A percentile compares a stretch with the other conserved stretches of the same genome.
phyloP scores from a whole-genome alignment of 2,888 invertebrate genomes.

The Campoletis raptor region DNA sequence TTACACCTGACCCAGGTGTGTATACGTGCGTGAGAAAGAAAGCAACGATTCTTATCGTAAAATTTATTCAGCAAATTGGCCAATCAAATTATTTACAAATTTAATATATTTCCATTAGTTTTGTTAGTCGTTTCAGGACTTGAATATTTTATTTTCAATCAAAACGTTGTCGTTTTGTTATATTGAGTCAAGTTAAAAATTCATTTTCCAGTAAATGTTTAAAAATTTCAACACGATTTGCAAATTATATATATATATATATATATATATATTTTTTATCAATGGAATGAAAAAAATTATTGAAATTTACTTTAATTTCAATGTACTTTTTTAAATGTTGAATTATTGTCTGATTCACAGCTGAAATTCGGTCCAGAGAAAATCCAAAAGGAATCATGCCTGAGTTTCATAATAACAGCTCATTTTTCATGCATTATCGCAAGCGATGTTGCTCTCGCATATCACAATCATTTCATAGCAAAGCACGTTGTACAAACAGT shows the following conservation, averaged over 20 bases:
- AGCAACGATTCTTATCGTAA: constrained; percentile 31
- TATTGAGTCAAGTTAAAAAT: too few species aligned
- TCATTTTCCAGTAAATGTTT: too few species aligned
- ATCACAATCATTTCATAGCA: constrained; percentile 84
- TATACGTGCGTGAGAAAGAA: constrained; percentile 75
- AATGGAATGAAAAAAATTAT: too few species aligned
- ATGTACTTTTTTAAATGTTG: too few species aligned
- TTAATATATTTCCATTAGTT: not conserved
- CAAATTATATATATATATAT: too few species aligned
- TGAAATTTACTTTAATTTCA: too few species aligned
- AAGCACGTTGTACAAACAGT: constrained; percentile 86
- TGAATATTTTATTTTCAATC: not conserved
- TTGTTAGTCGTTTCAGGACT: not conserved
- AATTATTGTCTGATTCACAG: too few species aligned
- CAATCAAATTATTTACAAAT: not conserved
- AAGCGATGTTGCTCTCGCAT: constrained; percentile 85
- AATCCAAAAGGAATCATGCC: constrained; percentile 85
- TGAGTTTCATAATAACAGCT: constrained; percentile 86
- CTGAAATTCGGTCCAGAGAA: constrained; percentile 86
- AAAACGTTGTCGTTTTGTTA: too few species aligned
- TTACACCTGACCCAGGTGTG: constrained; percentile 86
- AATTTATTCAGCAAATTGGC: not conserved
- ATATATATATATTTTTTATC: too few species aligned
- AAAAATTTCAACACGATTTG: too few species aligned
- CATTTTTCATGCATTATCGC: constrained; percentile 86